Base-by-base conservation (phyloP, 2,888 invertebrate species). In the Pammene aurita region DNA sequence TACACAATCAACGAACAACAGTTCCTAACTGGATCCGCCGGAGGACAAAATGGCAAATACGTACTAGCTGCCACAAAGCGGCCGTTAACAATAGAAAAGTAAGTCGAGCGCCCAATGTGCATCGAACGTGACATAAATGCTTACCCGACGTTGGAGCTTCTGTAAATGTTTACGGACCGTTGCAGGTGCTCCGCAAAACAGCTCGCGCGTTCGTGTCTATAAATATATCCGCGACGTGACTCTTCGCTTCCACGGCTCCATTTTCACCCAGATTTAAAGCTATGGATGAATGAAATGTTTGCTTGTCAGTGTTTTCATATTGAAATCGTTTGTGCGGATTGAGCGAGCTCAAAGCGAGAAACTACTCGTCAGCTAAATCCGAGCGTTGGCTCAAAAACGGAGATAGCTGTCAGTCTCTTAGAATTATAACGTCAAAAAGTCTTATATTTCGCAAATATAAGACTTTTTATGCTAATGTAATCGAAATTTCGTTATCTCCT, bases 131-230 rank as follows among this genome's bases (percentile, higher is more conserved):
- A 66, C 61, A 55, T 61, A 61, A 68, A 66, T 56, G 65, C 18
- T 56, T 34, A 50, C 57, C 41, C 38, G 61, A 54, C 26, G 64
- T 52, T 34, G 54, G 34, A 54, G 50, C 61, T 54, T 60, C 52
- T 52, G 66, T 67, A 71, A 73, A 73, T 71, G 70, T 73, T 73
- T 73, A 66, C 67, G 44, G 61, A 66, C 44, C 52, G 62, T 58
- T 70, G 64, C 68, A 56, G 55, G 67, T 54, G 52, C 38, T 44
- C 62, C 35, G 66, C 66, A 52, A 68, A 69, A 70, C 67, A 66
- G 54, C 54, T 54, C 13, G 62, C 62, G 56, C 57, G 34, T 60
- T 44, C 58, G 16, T 64, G 44, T 64, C 41, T 46, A 52, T 64
- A 64, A 67, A 69, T 64, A 57, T 56, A 68, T 57, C 65, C 7